Conservation (phyloP, 2,113 vertebrate species). For the Antigone vipio region DNA sequence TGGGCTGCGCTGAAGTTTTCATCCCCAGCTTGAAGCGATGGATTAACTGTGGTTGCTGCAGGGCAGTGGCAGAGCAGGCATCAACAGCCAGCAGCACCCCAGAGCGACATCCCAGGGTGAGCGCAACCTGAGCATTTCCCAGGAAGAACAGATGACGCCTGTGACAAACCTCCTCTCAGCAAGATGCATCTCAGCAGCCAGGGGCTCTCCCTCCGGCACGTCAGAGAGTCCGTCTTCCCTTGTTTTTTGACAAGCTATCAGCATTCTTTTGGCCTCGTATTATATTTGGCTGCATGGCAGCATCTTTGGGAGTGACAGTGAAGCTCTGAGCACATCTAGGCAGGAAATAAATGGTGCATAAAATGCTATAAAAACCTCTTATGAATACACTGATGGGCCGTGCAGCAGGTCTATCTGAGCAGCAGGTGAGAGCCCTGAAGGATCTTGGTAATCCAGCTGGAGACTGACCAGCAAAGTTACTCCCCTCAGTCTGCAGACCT, state of each 20-base stretch:
- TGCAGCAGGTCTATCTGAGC: background rate
- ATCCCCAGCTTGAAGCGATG: background rate
- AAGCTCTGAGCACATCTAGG: background rate
- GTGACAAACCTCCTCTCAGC: background rate
- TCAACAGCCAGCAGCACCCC: background rate
- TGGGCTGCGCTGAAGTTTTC: background rate
- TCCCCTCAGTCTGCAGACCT: background rate
- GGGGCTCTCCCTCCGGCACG: background rate
- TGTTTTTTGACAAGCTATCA: background rate
- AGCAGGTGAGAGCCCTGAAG: background rate
- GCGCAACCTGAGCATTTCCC: background rate
- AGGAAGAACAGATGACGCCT: background rate
- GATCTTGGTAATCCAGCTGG: background rate
- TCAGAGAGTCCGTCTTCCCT: background rate
- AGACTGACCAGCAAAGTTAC: background rate
- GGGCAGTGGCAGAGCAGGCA: background rate
- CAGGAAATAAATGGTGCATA: background rate
- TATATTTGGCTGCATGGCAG: background rate
- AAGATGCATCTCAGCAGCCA: background rate
- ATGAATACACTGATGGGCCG: background rate
- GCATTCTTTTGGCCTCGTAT: background rate
- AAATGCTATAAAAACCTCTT: background rate
- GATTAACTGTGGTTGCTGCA: background rate
- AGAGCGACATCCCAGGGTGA: background rate
- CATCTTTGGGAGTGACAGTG: background rate